phyloP scores from a whole-genome alignment of 2,797 vertebrate species.

The Pristis pectinata region DNA sequence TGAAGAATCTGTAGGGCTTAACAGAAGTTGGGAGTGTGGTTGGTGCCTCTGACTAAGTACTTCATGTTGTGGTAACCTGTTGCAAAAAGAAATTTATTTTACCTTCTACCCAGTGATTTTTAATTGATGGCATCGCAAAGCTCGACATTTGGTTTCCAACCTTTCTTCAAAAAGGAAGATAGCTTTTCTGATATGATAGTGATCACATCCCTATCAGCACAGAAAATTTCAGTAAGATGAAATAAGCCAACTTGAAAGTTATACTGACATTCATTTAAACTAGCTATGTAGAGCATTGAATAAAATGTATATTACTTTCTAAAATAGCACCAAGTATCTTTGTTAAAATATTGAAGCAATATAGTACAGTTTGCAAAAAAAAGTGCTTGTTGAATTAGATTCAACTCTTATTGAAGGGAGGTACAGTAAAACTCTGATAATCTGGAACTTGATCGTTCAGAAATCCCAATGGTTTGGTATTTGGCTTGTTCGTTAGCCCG shows the following conservation, averaged over 20 bases:
- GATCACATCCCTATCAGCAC: not conserved
- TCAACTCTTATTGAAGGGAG: not conserved
- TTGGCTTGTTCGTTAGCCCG: too few species aligned
- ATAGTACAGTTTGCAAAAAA: not conserved
- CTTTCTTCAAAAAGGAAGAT: too few species aligned
- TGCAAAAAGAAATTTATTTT: too few species aligned
- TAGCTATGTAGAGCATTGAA: not conserved
- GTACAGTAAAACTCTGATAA: too few species aligned
- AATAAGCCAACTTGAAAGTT: not conserved
- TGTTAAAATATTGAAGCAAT: not conserved
- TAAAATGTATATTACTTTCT: not conserved
- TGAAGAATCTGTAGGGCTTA: not conserved
- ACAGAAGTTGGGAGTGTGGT: not conserved
- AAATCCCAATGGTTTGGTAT: too few species aligned
- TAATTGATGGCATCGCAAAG: too few species aligned
- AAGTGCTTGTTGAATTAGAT: not conserved
- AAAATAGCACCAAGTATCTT: not conserved
- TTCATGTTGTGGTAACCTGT: too few species aligned
- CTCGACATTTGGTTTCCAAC: too few species aligned
- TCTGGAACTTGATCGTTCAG: too few species aligned
- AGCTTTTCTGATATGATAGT: not conserved
- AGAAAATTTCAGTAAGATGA: not conserved
- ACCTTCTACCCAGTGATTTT: too few species aligned
- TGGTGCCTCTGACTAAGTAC: too few species aligned
- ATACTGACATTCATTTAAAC: not conserved